Base-by-base conservation (phyloP, 2,888 invertebrate genomes). In the Artemia sp. region DNA sequence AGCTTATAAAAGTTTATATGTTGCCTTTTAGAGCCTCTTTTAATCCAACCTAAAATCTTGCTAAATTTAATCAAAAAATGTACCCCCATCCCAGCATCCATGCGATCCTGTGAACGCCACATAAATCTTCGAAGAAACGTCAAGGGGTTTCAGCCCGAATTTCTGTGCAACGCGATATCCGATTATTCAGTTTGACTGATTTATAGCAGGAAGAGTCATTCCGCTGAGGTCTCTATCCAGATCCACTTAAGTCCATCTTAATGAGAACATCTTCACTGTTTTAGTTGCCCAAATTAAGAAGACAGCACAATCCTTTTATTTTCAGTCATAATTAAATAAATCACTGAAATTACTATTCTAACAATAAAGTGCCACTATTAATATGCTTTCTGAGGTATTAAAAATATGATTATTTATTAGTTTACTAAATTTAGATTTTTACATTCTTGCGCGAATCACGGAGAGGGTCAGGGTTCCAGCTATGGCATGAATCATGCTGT, bases 121-220 rank as follows among this genome's bases (percentile, higher is more conserved):
- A 58, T 58, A 58, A 58, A 58, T 58, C 64, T n/a, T 58, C 9
- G 64, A 8, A 38, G 38, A 9, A n/a, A 58, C 64, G 64, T 58
- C 64, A 58, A 58, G 64, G 64, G 64, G 64, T 58, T 58, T 24
- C n/a, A 10, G 64, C 14, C 64, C 64, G 64, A 58, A 24, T 58
- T 58, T 58, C 64, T 58, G 11, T 58, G 64, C 64, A 19, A 24
- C 24, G 64, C 24, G 64, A 24, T n/a, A 58, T 58, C 64, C 64
- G 64, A 58, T 58, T 58, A 58, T 58, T 24, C 64, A 58, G 64
- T 58, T 24, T 8, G 64, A 58, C n/a, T 19, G 64, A 58, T 58
- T 58, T 58, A 58, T 58, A 19, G 11, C 64, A n/a, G 24, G 14
- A 11, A 10, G 64, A 58, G 8, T 58, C 8, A 58, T 19, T 8